phyloP scores from a whole-genome alignment of 2,113 vertebrate genomes.

The Heterocephalus glaber region DNA sequence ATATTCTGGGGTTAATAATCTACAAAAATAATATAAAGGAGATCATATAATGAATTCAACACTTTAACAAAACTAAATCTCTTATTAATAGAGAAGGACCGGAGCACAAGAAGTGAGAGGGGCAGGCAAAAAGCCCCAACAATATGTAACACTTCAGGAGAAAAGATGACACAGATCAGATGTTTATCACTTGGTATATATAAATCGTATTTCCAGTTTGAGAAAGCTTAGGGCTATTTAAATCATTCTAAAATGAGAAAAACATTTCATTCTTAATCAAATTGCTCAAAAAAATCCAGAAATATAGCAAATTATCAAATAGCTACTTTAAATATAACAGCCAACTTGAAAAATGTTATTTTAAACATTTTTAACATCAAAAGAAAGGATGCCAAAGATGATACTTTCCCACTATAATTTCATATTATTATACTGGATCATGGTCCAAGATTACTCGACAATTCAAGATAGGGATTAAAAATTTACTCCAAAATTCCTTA shows the following conservation, averaged over 20 bases:
- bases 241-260: constrained; percentile 38
- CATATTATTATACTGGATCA: constrained; percentile 3
- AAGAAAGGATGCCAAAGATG: constrained; percentile 37
- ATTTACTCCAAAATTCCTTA: constrained; percentile 54
- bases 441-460: constrained; percentile 1
- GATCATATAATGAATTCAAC: constrained; percentile 32
- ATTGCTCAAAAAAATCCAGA: constrained; percentile 45
- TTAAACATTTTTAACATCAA: constrained; percentile 58
- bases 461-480: not conserved
- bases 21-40: constrained; percentile 53
- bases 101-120: not conserved
- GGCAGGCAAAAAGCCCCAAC: not conserved
- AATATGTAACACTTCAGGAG: not conserved
- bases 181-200: not conserved
- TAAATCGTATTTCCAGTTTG: constrained; percentile 28
- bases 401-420: constrained; percentile 33
- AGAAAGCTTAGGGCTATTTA: constrained; percentile 21
- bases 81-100: not conserved
- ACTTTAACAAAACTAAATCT: not conserved
- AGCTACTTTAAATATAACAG: constrained; percentile 8
- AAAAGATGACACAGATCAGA: not conserved
- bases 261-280: constrained; percentile 52
- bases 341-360: constrained; percentile 56
- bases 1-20: not conserved
- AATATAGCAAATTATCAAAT: constrained; percentile 43